These are phyloP conservation scores for Pongo abelii DNA, from an alignment of 2,113 vertebrate species.

Conservation along the genomic window DNA sequence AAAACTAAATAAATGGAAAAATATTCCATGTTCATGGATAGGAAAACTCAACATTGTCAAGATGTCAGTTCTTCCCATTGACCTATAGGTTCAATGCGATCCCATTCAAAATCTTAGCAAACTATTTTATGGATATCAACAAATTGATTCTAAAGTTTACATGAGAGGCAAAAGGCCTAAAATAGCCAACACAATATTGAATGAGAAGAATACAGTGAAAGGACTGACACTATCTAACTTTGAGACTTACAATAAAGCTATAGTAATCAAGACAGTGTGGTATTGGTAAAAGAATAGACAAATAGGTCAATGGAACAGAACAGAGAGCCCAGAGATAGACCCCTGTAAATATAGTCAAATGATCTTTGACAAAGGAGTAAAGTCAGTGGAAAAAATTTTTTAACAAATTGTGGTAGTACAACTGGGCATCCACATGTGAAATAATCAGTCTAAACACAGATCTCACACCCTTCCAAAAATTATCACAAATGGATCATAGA, in stretches of 20 bases:
- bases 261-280: not conserved
- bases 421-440: not conserved
- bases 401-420: not conserved
- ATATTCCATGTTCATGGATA: not conserved
- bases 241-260: not conserved
- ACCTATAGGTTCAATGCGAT: not conserved
- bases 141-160: not conserved
- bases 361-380: not conserved
- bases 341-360: not conserved
- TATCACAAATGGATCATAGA: not conserved
- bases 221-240: not conserved
- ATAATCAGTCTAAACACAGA: not conserved
- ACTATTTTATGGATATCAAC: not conserved
- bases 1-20: not conserved
- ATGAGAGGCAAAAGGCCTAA: not conserved
- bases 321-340: not conserved
- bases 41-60: not conserved
- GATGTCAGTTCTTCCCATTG: not conserved
- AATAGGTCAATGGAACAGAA: not conserved
- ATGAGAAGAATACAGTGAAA: not conserved
- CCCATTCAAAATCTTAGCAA: not conserved
- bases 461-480: not conserved
- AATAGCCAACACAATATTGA: not conserved
- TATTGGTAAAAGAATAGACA: not conserved
- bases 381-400: not conserved